Conservation (phyloP, 2,888 invertebrate genomes). For the Catocala sponsa region DNA sequence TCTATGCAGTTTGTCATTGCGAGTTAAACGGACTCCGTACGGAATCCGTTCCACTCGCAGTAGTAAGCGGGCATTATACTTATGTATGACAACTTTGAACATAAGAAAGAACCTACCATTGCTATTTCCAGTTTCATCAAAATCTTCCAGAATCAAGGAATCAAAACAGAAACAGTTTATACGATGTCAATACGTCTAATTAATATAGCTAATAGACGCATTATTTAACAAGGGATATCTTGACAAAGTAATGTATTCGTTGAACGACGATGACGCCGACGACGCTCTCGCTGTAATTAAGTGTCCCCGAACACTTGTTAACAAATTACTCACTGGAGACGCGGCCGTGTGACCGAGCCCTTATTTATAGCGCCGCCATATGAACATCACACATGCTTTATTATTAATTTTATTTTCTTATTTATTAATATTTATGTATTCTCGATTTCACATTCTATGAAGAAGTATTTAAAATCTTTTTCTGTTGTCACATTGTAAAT, state of each 20-base stretch:
- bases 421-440: neutral
- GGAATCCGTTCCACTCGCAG: too few relatives aligned
- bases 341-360: constrained; percentile 65
- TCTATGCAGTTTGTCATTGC: too few relatives aligned
- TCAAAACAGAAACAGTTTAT: constrained; percentile 37
- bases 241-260: constrained; percentile 74
- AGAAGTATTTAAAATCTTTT: too few relatives aligned
- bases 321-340: constrained; percentile 81
- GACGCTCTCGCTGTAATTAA: constrained; percentile 77
- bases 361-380: constrained; percentile 69
- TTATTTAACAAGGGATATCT: constrained; percentile 71
- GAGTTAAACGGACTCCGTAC: too few relatives aligned
- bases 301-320: constrained; percentile 81
- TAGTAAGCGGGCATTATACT: too few relatives aligned
- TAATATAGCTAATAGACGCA: constrained; percentile 69
- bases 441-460: too few relatives aligned
- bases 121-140: too few relatives aligned
- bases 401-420: constrained; percentile 17
- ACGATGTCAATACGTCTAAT: constrained; percentile 63
- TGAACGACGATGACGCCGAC: constrained; percentile 77
- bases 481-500: too few relatives aligned
- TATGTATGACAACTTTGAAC: too few relatives aligned
- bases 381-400: constrained; percentile 39
- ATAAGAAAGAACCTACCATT: too few relatives aligned
- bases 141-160: constrained; percentile 29